Evolutionary conservation across 2,888 invertebrate genomes (phyloP).

Genomic region (Chymomyza amoena): DNA sequence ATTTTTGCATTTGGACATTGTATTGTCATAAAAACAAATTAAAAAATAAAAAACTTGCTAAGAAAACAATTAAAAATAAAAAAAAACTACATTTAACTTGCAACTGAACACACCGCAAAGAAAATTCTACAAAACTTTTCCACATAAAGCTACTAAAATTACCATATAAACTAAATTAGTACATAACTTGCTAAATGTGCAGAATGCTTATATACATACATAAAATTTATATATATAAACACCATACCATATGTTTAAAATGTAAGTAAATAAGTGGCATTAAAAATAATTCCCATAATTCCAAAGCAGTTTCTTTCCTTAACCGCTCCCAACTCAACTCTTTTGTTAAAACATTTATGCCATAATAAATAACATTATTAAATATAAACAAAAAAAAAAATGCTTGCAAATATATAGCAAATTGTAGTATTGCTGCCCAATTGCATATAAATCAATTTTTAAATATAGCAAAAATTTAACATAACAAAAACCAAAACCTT

Average conservation of each 20-base stretch:
- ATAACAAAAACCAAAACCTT: conserved; percentile 29
- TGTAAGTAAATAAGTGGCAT: conserved; percentile 69
- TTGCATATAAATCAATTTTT: conserved; percentile 37
- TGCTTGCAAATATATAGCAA: conserved; percentile 58
- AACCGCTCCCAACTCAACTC: background rate
- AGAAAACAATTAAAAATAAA: conserved; percentile 6
- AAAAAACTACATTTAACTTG: conserved; percentile 40
- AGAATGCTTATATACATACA: conserved; percentile 39
- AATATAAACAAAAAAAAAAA: conserved; percentile 22
- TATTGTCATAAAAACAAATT: conserved; percentile 34
- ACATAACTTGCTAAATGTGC: conserved; percentile 31
- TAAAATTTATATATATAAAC: conserved; percentile 4
- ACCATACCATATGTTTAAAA: conserved; percentile 49
- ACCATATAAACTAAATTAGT: conserved; percentile 28
- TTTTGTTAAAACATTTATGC: background rate
- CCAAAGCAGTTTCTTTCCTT: background rate
- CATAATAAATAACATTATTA: conserved; percentile 4
- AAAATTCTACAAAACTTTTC: conserved; percentile 52
- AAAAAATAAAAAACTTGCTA: conserved; percentile 47
- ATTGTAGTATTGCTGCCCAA: conserved; percentile 48
- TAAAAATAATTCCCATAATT: conserved; percentile 25
- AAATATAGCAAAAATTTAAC: conserved; percentile 51
- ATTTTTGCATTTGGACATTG: conserved; percentile 39
- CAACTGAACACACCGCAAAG: conserved; percentile 53
- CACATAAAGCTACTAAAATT: conserved; percentile 19